Percentiles rank a stretch among this genome's conserved stretches.
phyloP scores from a whole-genome alignment of 2,888 invertebrate genomes.

The Eilema depressum region DNA sequence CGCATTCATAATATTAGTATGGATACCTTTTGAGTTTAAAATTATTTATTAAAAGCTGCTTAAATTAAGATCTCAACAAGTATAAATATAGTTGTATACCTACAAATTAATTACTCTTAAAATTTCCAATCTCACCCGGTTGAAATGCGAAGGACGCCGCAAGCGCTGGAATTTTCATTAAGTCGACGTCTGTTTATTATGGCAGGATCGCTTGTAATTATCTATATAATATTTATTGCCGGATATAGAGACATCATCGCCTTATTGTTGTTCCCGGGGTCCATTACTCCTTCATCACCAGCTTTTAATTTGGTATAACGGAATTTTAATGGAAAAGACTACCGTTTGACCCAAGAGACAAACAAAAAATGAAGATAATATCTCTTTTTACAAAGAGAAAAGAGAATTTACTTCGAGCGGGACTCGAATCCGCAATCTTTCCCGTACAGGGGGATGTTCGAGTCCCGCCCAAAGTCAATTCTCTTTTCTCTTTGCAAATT shows the following conservation, averaged over 20 bases:
- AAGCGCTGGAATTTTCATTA: conserved; percentile 11
- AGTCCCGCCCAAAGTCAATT: no score
- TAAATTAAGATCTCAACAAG: background rate
- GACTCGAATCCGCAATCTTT: no score
- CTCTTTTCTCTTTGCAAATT: no score
- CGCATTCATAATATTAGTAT: no score
- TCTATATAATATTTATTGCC: background rate
- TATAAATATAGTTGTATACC: background rate
- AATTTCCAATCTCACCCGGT: conserved; percentile 2
- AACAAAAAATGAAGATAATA: no score
- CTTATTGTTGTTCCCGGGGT: background rate
- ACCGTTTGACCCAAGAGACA: no score
- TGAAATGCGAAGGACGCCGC: conserved; percentile 9
- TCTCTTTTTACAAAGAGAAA: no score
- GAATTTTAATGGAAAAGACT: no score
- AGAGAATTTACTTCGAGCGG: no score
- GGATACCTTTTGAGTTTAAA: no score
- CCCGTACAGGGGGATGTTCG: no score
- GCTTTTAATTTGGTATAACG: background rate
- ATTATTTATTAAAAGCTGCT: background rate
- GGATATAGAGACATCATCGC: background rate
- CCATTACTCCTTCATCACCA: background rate
- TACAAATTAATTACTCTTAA: conserved; percentile 6
- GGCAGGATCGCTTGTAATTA: background rate
- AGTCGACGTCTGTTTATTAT: conserved; percentile 9